Conservation (phyloP, 2,113 vertebrate species). For the Oreotrochilus melanogaster region DNA sequence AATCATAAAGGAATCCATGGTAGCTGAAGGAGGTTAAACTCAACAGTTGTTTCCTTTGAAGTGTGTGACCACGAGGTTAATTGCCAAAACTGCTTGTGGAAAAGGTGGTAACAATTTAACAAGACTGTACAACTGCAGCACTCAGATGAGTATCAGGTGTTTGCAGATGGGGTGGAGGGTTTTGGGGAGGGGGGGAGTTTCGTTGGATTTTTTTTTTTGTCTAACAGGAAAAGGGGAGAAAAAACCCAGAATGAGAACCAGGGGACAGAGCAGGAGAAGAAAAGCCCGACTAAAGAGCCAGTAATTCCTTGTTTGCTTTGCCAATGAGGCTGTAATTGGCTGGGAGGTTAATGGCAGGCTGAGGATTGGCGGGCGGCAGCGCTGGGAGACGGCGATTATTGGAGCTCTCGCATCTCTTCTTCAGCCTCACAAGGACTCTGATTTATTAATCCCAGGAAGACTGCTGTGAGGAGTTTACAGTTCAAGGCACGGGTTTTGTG, state of each 20-base stretch:
- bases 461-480: constrained; percentile 57
- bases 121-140: constrained; percentile 84
- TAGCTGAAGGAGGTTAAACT: constrained; percentile 91
- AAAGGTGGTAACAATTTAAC: constrained; percentile 99
- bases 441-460: constrained; percentile 72
- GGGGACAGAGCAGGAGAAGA: constrained; percentile 71
- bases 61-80: constrained; percentile 91
- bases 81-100: constrained; percentile 92
- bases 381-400: constrained; percentile 71
- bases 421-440: constrained; percentile 32
- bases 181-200: too few relatives aligned
- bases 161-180: constrained; percentile 80
- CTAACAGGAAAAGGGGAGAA: constrained; percentile 75
- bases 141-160: constrained; percentile 93
- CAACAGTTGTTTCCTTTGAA: constrained; percentile 92
- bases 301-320: constrained; percentile 97
- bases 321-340: constrained; percentile 91
- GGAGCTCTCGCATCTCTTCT: constrained; percentile 52
- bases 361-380: constrained; percentile 81
- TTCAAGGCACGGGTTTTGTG: constrained; percentile 26
- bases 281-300: constrained; percentile 86
- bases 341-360: constrained; percentile 82
- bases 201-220: neutral
- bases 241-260: constrained; percentile 71
- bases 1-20: constrained; percentile 84